phyloP scores from a whole-genome alignment of 2,888 invertebrate genomes.

The Drosophila neonasuta region DNA sequence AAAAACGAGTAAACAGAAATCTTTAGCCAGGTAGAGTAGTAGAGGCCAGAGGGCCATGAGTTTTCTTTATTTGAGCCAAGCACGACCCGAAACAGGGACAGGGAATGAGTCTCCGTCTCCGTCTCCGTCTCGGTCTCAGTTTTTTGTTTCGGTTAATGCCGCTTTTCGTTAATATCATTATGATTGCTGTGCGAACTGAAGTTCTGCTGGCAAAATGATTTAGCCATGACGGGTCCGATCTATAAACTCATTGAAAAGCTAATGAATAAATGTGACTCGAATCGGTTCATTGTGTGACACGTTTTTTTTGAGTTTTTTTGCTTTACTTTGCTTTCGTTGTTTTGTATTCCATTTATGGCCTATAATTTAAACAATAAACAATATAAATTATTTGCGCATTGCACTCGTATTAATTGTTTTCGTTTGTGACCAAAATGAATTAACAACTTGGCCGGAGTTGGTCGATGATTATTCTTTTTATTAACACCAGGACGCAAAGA shows the following conservation, averaged over 20 bases:
- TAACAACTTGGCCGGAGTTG: slow-evolving; percentile 55
- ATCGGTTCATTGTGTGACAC: slow-evolving; percentile 50
- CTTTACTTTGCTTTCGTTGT: too few relatives aligned
- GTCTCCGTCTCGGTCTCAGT: slow-evolving; percentile 1
- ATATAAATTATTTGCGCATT: slow-evolving; percentile 44
- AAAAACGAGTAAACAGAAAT: slow-evolving; percentile 34
- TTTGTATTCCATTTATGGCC: slow-evolving; percentile 9
- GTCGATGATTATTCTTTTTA: slow-evolving; percentile 49
- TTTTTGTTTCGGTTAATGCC: slow-evolving; percentile 24
- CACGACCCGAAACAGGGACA: slow-evolving; percentile 14
- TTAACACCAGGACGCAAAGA: slow-evolving; percentile 50
- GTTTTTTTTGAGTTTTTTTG: slow-evolving; percentile 29
- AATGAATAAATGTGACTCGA: slow-evolving; percentile 11
- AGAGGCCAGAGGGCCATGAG: slow-evolving; percentile 39
- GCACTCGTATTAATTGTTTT: slow-evolving; percentile 40
- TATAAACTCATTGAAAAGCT: slow-evolving; percentile 42
- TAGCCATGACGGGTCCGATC: slow-evolving; percentile 45
- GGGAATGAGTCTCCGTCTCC: slow-evolving; percentile 23
- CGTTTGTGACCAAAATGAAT: slow-evolving; percentile 52
- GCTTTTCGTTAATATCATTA: slow-evolving; percentile 42
- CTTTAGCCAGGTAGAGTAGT: slow-evolving; percentile 34
- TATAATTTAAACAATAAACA: slow-evolving; percentile 46
- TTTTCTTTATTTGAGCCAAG: slow-evolving; percentile 52
- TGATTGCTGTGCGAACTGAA: slow-evolving; percentile 24
- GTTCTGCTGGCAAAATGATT: slow-evolving; percentile 27